Conservation (phyloP, 2,113 vertebrate genomes). For the Labeo rohita region DNA sequence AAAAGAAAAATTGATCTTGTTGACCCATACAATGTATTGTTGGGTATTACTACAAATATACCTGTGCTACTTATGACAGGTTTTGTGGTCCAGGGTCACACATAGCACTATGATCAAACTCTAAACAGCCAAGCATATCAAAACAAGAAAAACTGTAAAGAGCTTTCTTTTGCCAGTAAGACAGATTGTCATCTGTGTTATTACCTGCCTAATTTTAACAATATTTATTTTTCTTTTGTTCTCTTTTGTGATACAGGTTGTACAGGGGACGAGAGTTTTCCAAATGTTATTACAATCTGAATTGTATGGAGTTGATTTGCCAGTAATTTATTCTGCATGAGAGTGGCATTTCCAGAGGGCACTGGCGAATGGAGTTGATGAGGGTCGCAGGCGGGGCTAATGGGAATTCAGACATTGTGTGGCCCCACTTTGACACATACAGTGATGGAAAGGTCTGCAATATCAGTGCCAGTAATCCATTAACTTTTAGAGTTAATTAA, state of each 20-base stretch:
- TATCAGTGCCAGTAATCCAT: conserved; percentile 13
- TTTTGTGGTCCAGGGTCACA: no score
- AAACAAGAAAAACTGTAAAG: no score
- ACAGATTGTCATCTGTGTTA: no score
- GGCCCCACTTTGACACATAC: not conserved
- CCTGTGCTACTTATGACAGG: no score
- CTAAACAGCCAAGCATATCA: no score
- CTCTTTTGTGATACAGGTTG: not conserved
- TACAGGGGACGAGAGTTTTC: not conserved
- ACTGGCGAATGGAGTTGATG: conserved; percentile 24
- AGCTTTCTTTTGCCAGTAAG: no score
- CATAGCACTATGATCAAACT: no score
- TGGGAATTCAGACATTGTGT: not conserved
- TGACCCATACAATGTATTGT: no score
- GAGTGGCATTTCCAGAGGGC: conserved; percentile 15
- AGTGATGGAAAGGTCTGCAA: not conserved
- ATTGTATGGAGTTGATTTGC: not conserved
- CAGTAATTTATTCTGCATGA: not conserved
- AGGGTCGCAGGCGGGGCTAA: conserved; percentile 23
- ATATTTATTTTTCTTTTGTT: not conserved
- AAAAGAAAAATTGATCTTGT: no score
- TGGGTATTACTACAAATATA: no score
- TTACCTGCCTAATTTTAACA: no score
- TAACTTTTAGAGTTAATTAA: conserved; percentile 37
- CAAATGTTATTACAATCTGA: not conserved